Conservation (phyloP, 2,113 vertebrate species). For the Saguinus midas region DNA sequence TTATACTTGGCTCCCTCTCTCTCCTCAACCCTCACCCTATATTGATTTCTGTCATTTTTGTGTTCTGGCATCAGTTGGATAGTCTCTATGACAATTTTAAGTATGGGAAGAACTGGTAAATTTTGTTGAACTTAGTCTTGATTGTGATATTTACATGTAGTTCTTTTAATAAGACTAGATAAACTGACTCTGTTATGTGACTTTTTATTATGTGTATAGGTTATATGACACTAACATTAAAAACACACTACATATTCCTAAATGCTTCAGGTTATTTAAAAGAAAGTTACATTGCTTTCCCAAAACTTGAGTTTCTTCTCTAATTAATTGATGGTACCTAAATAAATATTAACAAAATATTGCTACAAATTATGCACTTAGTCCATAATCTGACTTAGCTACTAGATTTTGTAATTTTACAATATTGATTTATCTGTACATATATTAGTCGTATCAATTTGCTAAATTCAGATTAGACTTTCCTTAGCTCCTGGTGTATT, state of each 20-base stretch:
- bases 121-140: constrained; percentile 37
- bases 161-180: constrained; percentile 38
- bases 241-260: constrained; percentile 38
- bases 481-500: background rate
- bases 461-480: constrained; percentile 46
- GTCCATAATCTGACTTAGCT: constrained; percentile 3
- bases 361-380: constrained; percentile 44
- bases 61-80: background rate
- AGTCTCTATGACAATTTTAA: constrained; percentile 11
- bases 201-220: constrained; percentile 45
- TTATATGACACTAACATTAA: constrained; percentile 1
- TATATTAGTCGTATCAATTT: constrained; percentile 19
- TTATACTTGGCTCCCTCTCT: background rate
- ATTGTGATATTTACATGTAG: background rate
- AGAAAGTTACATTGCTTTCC: constrained; percentile 39
- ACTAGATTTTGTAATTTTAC: constrained; percentile 42
- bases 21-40: background rate
- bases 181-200: constrained; percentile 41
- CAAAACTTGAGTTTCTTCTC: constrained; percentile 25
- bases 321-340: constrained; percentile 34
- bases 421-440: constrained; percentile 30
- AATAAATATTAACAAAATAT: constrained; percentile 20
- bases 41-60: constrained; percentile 4
- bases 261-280: constrained; percentile 42
- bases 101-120: background rate